Evolutionary conservation across 2,888 invertebrate genomes (phyloP).

Genomic region (Salpingus planirostris): DNA sequence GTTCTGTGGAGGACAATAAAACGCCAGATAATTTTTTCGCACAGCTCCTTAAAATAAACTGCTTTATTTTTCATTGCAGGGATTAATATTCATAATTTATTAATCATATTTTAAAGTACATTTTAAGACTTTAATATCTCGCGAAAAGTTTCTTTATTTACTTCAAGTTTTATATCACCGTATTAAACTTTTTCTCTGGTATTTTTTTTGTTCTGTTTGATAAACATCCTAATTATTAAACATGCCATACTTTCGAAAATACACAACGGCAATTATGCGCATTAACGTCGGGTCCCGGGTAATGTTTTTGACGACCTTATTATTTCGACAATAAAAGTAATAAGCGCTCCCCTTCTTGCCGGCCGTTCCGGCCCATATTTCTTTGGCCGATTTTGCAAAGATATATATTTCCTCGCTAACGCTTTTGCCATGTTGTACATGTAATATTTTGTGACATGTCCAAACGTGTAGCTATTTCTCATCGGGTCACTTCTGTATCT

Average conservation of each 20-base stretch:
- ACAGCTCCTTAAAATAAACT: slow-evolving; percentile 17
- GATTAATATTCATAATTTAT: slow-evolving; percentile 21
- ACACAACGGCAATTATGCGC: too few relatives aligned
- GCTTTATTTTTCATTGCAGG: slow-evolving; percentile 20
- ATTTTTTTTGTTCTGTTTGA: too few relatives aligned
- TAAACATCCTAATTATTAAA: too few relatives aligned
- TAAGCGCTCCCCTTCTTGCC: background rate
- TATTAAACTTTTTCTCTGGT: slow-evolving; percentile 10
- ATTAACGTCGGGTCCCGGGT: too few relatives aligned
- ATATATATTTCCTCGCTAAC: slow-evolving; percentile 16
- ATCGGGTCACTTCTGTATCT: slow-evolving; percentile 28
- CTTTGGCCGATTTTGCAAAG: slow-evolving; percentile 7
- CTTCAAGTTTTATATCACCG: slow-evolving; percentile 14
- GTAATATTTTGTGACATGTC: slow-evolving; percentile 33
- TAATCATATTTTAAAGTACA: slow-evolving; percentile 20
- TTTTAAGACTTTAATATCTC: slow-evolving; percentile 17
- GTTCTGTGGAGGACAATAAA: slow-evolving; percentile 17
- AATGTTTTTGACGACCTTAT: too few relatives aligned
- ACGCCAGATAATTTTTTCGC: slow-evolving; percentile 17
- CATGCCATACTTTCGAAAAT: too few relatives aligned
- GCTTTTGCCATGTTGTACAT: slow-evolving; percentile 28
- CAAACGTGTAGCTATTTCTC: slow-evolving; percentile 30
- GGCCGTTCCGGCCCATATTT: slow-evolving; percentile 1
- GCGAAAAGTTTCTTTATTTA: slow-evolving; percentile 17
- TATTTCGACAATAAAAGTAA: slow-evolving; percentile 3